Conservation (phyloP, 2,113 vertebrate genomes). For the Oxyura jamaicensis region DNA sequence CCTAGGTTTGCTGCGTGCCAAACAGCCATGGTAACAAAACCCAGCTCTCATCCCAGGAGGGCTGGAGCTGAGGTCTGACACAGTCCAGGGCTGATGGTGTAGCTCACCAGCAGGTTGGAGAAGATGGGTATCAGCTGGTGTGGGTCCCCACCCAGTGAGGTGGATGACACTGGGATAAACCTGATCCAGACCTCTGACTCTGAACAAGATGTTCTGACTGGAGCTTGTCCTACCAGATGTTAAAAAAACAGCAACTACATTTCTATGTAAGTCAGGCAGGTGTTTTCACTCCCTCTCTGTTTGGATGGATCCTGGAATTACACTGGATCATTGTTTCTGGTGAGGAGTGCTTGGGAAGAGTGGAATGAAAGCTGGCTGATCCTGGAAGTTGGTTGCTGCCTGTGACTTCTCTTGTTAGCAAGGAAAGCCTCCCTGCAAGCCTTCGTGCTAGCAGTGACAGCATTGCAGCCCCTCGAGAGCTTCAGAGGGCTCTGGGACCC, state of each 20-base stretch:
- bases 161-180: not conserved
- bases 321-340: not conserved
- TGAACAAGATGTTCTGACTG: conserved; percentile 17
- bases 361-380: not conserved
- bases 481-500: not conserved
- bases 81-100: not conserved
- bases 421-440: not conserved
- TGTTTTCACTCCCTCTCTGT: not conserved
- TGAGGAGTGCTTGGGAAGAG: not conserved
- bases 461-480: not conserved
- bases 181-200: not conserved
- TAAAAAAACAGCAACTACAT: not conserved
- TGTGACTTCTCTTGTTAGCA: not conserved
- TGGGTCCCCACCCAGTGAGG: not conserved
- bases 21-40: not conserved
- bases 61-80: not conserved
- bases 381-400: not conserved
- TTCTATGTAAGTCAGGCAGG: not conserved
- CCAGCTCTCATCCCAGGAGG: not conserved
- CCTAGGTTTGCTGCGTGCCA: not conserved
- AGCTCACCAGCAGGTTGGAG: not conserved
- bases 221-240: not conserved
- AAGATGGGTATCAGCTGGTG: not conserved
- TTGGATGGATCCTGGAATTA: not conserved
- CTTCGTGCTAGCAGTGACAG: not conserved